Base-by-base conservation (phyloP, 2,113 vertebrate genomes). In the Miniopterus natalensis region DNA sequence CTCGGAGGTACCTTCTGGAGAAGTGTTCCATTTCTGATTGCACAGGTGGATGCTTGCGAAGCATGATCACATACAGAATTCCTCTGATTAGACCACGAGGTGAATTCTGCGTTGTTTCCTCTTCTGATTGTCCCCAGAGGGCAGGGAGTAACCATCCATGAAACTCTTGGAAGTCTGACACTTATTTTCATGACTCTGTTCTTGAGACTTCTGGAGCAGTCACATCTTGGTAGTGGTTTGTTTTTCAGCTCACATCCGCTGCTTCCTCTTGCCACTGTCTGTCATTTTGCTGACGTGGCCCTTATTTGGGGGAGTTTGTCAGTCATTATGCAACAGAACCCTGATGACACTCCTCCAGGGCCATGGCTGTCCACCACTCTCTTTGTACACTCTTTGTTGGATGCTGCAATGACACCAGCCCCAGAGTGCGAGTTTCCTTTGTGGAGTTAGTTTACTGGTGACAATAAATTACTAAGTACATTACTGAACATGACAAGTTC, bases 11-110 rank as follows among this genome's bases (percentile, higher is more conserved):
- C 40, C 86, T 90, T 68, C 55, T 80, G 87, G 36, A 36, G 40
- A 92, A 88, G 55, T 40, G 61, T 78, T 90, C 63, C 14, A 88
- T 84, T 87, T 94, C 53, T 70, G 49, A 51, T 75, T 66, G 63
- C 13, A 87, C 1, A 90, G 29, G 0, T 96, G 66, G n/a, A 11
- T 84, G 86, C 75, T 61, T 84, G 23, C 18, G 85, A 88, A 53
- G 68, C 36, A 77, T 55, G 9, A 71, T 53, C 77, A 88, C 25
- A 8, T 20, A 75, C 12, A 49, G 27, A 90, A 84, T 59, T 51
- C 55, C 40, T 94, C 70, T 68, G 61, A 91, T 85, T 74, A 81
- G 86, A 85, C 85, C 36, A 79, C 8, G 49, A 29, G 11, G 8
- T n/a, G 51, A 51, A 20, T 88, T 77, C 71, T 74, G 40, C 51